phyloP scores from a whole-genome alignment of 2,888 invertebrate genomes.

The Plemyria rubiginata region DNA sequence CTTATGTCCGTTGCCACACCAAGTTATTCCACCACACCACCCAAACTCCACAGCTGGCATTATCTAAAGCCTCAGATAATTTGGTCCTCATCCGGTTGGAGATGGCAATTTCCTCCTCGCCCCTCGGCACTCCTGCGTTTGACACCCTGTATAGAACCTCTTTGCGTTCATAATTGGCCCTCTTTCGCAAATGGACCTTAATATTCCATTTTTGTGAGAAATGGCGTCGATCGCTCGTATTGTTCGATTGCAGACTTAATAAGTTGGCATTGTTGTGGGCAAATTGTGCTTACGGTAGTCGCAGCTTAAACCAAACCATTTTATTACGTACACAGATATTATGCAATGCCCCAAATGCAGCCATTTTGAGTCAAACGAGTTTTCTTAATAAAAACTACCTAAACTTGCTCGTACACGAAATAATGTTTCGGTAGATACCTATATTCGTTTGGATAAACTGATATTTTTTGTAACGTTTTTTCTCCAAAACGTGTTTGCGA shows the following conservation, averaged over 20 bases:
- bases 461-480: too few species aligned
- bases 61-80: constrained; percentile 51
- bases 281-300: constrained; percentile 14
- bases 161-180: constrained; percentile 53
- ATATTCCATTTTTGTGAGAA: constrained; percentile 45
- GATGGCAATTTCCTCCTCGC: constrained; percentile 65
- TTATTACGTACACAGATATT: too few species aligned
- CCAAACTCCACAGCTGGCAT: constrained; percentile 31
- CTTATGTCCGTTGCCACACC: not conserved
- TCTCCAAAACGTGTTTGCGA: too few species aligned
- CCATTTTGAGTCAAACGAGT: too few species aligned
- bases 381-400: too few species aligned
- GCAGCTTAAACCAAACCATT: not conserved
- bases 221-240: constrained; percentile 35
- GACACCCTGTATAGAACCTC: constrained; percentile 53
- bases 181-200: constrained; percentile 42
- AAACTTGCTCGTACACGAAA: too few species aligned
- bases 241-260: constrained; percentile 29
- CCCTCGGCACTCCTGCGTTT: constrained; percentile 54
- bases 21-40: constrained; percentile 1
- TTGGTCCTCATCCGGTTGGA: constrained; percentile 64
- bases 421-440: too few species aligned
- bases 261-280: constrained; percentile 34
- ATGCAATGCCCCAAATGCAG: too few species aligned
- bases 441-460: too few species aligned